These are phyloP conservation scores for Plectropomus leopardus DNA, from an alignment of 2,113 vertebrate species.

Conservation along the genomic window DNA sequence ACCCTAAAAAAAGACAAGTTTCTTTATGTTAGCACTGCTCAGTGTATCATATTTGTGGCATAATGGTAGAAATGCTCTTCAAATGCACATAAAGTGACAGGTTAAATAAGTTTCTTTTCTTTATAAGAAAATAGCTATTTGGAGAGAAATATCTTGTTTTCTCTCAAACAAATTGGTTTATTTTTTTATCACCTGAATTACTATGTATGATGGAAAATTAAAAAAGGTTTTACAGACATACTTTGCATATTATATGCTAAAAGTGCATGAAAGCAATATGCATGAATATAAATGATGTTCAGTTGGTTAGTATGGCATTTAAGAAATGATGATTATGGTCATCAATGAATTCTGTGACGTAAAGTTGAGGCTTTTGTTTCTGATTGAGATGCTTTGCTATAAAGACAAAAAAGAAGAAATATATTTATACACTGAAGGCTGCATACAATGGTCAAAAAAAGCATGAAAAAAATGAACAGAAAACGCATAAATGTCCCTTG, in stretches of 20 bases:
- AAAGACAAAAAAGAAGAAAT: background rate
- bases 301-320: background rate
- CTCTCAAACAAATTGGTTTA: background rate
- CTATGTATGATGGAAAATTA: no score
- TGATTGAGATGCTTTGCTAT: background rate
- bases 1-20: no score
- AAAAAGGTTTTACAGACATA: background rate
- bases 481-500: background rate
- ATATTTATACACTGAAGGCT: background rate
- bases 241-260: background rate
- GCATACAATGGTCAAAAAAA: no score
- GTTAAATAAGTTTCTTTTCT: no score
- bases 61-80: no score
- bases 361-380: background rate
- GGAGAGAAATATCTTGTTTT: background rate
- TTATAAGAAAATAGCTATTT: background rate
- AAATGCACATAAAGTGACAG: no score
- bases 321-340: background rate
- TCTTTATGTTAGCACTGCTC: no score
- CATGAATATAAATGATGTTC: background rate
- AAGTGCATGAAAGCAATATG: background rate
- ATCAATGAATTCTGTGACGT: no score
- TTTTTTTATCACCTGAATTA: background rate
- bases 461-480: no score
- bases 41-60: no score